Evolutionary conservation across 1,140 invertebrate genomes (phyloP), one percentile per base, ranked within the genome.

Genomic region (Orussus abietinus): DNA sequence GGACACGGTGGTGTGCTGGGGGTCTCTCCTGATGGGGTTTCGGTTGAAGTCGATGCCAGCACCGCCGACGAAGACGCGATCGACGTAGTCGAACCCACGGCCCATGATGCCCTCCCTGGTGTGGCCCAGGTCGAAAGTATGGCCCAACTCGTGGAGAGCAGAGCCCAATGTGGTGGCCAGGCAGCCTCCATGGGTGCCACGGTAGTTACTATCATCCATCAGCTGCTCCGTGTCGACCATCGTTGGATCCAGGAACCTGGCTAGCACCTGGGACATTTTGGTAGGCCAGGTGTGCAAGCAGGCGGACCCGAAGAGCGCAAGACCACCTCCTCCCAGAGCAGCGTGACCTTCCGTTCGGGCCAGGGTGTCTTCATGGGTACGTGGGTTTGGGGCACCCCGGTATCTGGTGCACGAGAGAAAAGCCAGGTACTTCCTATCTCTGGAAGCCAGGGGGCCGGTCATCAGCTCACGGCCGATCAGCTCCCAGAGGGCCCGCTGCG

Each of bases 111-210:
- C 93, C 49, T 86, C 80, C 49, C 81, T 77, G 1, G 90, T 89
- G 65, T 98, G 93, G 0, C 90, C 92, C 21, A 97, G 78, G 72
- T 96, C 91, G 67, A 97, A 94, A 1, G 89, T 92, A 64, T 97
- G 94, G 9, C 91, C 92, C 29, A 98, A 68, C 75, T 97, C 94
- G 72, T 98, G 94, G 18, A 93, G 82, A 5, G 91, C 85, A n/a
- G 92, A 89, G 3, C 94, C 94, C 19, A 98, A 69, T 11, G 89
- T 92, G 7, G 92, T 95, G 3, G 91, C 86, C 74, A 90, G 91
- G 59, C 92, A 93, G 15, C 88, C 90, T 38, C 90, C 92, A 52
- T 83, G 79, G 1, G 86, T 91, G 6, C 85, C 83, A 36, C 88
- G 80, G 60, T 90, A 90, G 48, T 88, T 88, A 66, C 90, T 93